Base-by-base conservation (phyloP, 1,140 invertebrate genomes). In the Drosophila arawakana region DNA sequence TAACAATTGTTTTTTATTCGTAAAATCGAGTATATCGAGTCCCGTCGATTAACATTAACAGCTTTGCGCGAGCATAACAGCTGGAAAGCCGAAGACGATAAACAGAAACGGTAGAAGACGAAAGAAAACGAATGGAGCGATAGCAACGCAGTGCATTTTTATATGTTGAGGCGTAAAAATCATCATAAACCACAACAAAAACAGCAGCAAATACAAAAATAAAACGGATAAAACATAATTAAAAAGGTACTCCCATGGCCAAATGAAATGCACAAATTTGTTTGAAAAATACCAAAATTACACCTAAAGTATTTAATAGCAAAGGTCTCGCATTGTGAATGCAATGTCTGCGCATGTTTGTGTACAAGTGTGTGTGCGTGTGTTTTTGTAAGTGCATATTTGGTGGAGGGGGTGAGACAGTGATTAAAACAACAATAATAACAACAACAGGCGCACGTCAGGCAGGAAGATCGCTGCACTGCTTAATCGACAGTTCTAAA, bases 141-240 rank as follows among this genome's bases (percentile, higher is more conserved):
- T 71, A 70, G 71, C 73, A 57, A 61, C 70, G 70, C 77, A 77
- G 70, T 80, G 71, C 59, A 77, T 74, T 70, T 43, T 49, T 59
- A 49, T 66, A 69, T 71, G 73, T 78, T 68, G 47, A 76, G 68
- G 60, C 72, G 69, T 68, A 30, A 74, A 77, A 72, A 49, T 52
- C 49, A 52, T 66, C 60, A 72, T 41, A 35, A 65, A 63, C 78
- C 55, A 60, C 49, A 65, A 52, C 70, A 81, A 62, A 67, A 63
- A 47, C 58, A 68, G 18, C 54, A 60, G 61, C 55, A 9, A 66
- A 46, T 4, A 50, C 35, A 25, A 41, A 58, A 54, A 68, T 70
- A 59, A 46, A 62, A 66, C 54, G 65, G 60, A 77, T 68, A 73
- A 80, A 61, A 47, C 61, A 72, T 57, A 79, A 69, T 66, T 66